Percentiles rank a stretch among this genome's conserved stretches.
These are phyloP conservation scores for Eueides isabella DNA, from an alignment of 1,140 invertebrate genomes.

Conservation along the genomic window DNA sequence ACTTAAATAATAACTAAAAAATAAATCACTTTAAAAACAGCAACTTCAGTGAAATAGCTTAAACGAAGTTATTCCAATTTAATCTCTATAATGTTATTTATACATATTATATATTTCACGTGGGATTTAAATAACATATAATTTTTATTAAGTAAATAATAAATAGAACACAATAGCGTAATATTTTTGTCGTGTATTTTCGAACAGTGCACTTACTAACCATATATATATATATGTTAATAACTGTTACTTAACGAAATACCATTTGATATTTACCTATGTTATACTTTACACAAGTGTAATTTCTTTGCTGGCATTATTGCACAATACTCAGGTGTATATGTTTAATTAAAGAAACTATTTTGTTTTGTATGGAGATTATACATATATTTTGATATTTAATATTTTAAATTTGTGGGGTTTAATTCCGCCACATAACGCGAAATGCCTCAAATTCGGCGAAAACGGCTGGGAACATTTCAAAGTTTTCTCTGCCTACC, in stretches of 20 bases:
- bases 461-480: no score
- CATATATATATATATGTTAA: neutral
- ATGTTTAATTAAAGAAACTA: neutral
- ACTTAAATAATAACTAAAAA: neutral
- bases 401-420: no score
- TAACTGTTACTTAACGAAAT: neutral
- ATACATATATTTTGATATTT: no score
- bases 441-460: no score
- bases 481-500: no score
- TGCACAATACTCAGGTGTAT: neutral
- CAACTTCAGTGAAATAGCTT: neutral
- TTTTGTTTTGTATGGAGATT: neutral
- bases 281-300: constrained; percentile 6
- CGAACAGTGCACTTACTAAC: neutral
- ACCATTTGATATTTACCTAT: neutral
- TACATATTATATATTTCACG: no score
- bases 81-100: no score
- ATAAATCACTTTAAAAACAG: neutral
- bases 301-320: neutral
- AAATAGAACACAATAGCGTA: neutral
- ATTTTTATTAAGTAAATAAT: neutral
- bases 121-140: neutral
- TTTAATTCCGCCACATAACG: no score
- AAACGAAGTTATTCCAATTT: no score
- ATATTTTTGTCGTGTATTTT: neutral